Conservation (phyloP, 2,888 invertebrate species). For the Saturnia pavonia region DNA sequence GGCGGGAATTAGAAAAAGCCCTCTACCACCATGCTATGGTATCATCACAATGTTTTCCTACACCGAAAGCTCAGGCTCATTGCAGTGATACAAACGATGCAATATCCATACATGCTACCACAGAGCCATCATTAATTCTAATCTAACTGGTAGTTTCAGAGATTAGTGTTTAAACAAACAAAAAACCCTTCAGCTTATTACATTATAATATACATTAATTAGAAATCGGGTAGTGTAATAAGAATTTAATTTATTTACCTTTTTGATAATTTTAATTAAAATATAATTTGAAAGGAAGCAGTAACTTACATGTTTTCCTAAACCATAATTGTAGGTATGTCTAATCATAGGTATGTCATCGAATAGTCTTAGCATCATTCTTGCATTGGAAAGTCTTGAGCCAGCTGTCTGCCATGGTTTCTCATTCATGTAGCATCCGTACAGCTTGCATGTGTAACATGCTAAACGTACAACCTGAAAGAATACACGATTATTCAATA, state of each 20-base stretch:
- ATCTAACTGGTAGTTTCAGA: no score
- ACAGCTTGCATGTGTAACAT: slow-evolving; percentile 89
- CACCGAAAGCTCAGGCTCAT: no score
- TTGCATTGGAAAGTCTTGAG: slow-evolving; percentile 87
- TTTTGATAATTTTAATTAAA: neutral
- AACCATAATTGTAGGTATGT: slow-evolving; percentile 87
- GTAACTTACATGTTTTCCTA: slow-evolving; percentile 82
- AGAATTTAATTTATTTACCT: neutral
- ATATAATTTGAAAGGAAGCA: neutral
- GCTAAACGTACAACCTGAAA: slow-evolving; percentile 87
- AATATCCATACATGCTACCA: no score
- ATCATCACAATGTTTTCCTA: no score
- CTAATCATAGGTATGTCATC: slow-evolving; percentile 93
- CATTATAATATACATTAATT: no score
- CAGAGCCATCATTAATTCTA: no score
- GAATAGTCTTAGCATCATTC: slow-evolving; percentile 90
- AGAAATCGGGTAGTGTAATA: no score
- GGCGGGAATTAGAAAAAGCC: no score
- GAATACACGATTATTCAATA: neutral
- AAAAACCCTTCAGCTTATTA: no score
- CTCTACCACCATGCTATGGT: no score
- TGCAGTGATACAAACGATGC: no score
- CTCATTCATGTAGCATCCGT: slow-evolving; percentile 83
- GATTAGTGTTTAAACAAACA: no score
- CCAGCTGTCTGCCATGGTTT: slow-evolving; percentile 83